Evolutionary conservation across 2,797 vertebrate species (phyloP).

Genomic region (Neosilurus hyrtlii): DNA sequence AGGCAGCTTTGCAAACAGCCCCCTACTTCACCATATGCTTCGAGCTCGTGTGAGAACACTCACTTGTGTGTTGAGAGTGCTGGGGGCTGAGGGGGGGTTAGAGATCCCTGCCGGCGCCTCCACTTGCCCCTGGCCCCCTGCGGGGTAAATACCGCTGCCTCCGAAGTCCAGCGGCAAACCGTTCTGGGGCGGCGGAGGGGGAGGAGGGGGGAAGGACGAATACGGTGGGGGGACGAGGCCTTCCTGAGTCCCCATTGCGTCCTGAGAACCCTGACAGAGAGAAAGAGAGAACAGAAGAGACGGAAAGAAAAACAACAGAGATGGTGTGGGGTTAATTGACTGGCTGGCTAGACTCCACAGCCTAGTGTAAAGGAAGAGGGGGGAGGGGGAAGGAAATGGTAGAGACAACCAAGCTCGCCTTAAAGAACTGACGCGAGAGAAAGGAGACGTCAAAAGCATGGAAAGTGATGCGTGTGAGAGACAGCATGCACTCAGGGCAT

Average conservation of each 20-base stretch:
- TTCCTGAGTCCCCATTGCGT: conserved; percentile 74
- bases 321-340: conserved; percentile 51
- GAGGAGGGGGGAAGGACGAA: conserved; percentile 76
- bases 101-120: conserved; percentile 67
- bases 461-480: conserved; percentile 28
- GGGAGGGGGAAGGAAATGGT: neutral
- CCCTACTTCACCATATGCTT: conserved; percentile 36
- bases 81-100: conserved; percentile 62
- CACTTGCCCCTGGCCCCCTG: conserved; percentile 72
- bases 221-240: conserved; percentile 76
- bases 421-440: conserved; percentile 5
- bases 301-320: conserved; percentile 28
- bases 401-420: conserved; percentile 7
- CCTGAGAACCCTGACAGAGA: conserved; percentile 73
- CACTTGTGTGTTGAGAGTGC: conserved; percentile 71
- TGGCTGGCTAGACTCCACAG: conserved; percentile 43
- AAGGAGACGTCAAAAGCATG: conserved; percentile 46
- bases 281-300: conserved; percentile 13
- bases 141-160: conserved; percentile 68
- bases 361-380: neutral
- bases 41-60: conserved; percentile 53
- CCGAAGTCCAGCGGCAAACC: conserved; percentile 77
- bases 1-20: conserved; percentile 23
- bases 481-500: conserved; percentile 12
- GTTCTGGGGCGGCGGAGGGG: conserved; percentile 78